Percentiles rank a stretch among this genome's conserved stretches.
phyloP scores from a whole-genome alignment of 2,888 invertebrate genomes.

The Drosophila sordidapex region DNA sequence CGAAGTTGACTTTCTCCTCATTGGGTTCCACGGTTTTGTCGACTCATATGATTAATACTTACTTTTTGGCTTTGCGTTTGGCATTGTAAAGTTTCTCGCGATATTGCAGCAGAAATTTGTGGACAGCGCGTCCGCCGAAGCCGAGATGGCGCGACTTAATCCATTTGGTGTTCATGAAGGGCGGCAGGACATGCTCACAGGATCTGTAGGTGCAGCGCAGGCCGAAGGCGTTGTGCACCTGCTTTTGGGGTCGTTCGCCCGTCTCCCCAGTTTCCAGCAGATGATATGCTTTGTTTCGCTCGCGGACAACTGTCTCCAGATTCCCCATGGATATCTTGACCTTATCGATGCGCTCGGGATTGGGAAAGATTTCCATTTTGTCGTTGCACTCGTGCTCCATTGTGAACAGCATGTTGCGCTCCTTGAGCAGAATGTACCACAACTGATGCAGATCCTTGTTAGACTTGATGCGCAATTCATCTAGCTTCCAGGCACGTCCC shows the following conservation, averaged over 20 bases:
- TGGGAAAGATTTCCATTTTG: constrained; percentile 90
- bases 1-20: neutral
- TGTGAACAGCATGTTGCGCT: constrained; percentile 97
- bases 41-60: constrained; percentile 56
- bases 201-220: constrained; percentile 86
- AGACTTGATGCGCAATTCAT: constrained; percentile 97
- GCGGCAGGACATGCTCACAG: constrained; percentile 88
- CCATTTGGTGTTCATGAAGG: constrained; percentile 89
- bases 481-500: constrained; percentile 94
- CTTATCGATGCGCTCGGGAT: constrained; percentile 96
- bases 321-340: constrained; percentile 97
- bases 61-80: constrained; percentile 87
- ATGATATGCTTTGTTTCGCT: constrained; percentile 96
- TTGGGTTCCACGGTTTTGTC: neutral
- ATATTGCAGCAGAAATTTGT: constrained; percentile 87
- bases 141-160: constrained; percentile 86
- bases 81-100: constrained; percentile 88
- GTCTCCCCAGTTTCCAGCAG: constrained; percentile 94
- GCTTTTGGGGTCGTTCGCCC: constrained; percentile 90
- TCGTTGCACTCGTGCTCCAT: constrained; percentile 94
- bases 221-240: constrained; percentile 88
- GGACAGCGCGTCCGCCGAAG: constrained; percentile 87
- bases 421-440: constrained; percentile 96
- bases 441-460: constrained; percentile 98
- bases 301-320: constrained; percentile 94